A percentile compares a stretch with the other conserved stretches of the same genome.
Conservation (phyloP, 2,113 vertebrate species). For the Hippolais icterina region DNA sequence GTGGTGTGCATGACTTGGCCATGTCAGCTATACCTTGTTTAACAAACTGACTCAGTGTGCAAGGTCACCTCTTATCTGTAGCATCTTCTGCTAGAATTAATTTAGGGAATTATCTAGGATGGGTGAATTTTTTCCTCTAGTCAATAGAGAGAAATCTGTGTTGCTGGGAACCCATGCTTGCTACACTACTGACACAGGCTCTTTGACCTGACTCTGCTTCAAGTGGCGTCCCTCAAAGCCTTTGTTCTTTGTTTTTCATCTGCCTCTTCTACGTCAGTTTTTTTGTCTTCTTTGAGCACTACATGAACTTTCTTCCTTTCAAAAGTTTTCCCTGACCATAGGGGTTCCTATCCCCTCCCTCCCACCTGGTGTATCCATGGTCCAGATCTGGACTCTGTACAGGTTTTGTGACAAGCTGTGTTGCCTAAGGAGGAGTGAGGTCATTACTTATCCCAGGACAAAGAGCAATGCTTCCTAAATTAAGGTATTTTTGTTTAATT, state of each 20-base stretch:
- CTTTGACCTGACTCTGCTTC: not conserved
- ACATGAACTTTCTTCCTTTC: not conserved
- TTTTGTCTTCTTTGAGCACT: not conserved
- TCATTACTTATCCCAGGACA: not conserved
- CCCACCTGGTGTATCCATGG: not conserved
- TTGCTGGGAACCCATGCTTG: not conserved
- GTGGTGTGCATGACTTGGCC: not conserved
- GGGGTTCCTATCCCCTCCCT: not conserved
- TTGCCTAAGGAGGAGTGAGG: not conserved
- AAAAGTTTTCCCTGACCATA: not conserved
- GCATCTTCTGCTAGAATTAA: not conserved
- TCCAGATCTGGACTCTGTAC: not conserved
- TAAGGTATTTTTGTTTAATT: not conserved
- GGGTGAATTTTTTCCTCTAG: not conserved
- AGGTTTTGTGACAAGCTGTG: not conserved
- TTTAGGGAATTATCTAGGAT: not conserved
- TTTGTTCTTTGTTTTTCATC: not conserved
- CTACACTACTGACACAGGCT: not conserved
- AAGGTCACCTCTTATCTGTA: not conserved
- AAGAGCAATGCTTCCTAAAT: not conserved
- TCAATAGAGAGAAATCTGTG: not conserved
- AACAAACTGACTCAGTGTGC: not conserved
- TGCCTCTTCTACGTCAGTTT: not conserved
- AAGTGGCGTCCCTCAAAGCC: not conserved
- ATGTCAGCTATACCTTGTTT: not conserved